Base-by-base conservation (phyloP, 2,888 invertebrate genomes). In the Glaucopsyche alexis region DNA sequence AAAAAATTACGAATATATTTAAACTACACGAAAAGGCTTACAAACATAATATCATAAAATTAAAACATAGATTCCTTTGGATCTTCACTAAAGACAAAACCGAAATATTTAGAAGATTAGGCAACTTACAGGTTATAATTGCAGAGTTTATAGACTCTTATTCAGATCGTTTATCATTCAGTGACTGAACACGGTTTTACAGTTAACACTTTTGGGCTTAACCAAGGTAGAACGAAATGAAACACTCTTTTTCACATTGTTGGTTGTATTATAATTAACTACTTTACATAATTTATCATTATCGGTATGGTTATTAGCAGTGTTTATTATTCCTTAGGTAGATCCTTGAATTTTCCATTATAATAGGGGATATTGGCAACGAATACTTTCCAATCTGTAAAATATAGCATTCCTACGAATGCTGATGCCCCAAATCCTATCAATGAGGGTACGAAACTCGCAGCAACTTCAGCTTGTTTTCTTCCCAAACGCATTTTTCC, bases 351-450 rank as follows among this genome's bases (percentile, higher is more conserved):
- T 88, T 97, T 97, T 76, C 95, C 94, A 79, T 94, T 94, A 87
- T 97, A 97, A 88, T 94, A 96, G 38, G 97, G 97, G 77, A 97
- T 87, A 85, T 95, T 95, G 78, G 95, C 93, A 71, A 95, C 93
- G 76, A 97, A 89, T 71, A 94, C 83, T 87, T 95, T 96, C 97
- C 97, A 97, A 83, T 97, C 97, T 0, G 96, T 96, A 79, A 95
- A 93, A 86, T 96, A 97, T 3, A 95, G 87, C 11, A 96, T 78
- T 0, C 89, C 92, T 40, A 94, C 81, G 74, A 94, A 93, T n/a
- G 94, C 95, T 0, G 95, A 93, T 50, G 94, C 94, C 66, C 97
- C 97, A 83, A 95, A 97, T 0, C 93, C 91, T 0, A 87, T 82
- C 19, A 93, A 94, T 7, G 96, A 95, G 19, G 95, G 93, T 52